Percentiles rank a stretch among this genome's conserved stretches.
Conservation (phyloP, 2,113 vertebrate species). For the Crotophaga sulcirostris region DNA sequence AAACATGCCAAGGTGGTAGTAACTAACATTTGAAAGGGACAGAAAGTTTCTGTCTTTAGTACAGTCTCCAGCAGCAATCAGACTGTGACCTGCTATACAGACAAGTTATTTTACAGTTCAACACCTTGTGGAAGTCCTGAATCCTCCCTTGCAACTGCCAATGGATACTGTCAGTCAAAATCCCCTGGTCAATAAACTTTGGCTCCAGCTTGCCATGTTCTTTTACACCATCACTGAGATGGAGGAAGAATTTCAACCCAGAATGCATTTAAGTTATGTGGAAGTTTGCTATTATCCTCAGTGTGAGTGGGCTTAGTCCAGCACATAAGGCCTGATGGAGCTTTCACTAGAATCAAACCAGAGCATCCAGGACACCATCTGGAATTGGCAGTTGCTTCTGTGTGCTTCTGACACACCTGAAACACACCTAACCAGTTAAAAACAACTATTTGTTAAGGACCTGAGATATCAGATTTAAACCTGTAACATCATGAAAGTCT, state of each 20-base stretch:
- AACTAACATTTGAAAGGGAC: not conserved
- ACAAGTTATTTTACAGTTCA: not conserved
- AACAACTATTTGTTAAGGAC: not conserved
- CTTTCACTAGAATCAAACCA: not conserved
- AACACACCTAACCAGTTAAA: not conserved
- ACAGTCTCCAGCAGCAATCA: not conserved
- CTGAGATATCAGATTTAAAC: not conserved
- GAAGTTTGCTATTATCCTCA: not conserved
- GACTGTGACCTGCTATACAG: not conserved
- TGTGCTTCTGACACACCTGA: not conserved
- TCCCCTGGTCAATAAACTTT: not conserved
- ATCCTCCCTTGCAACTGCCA: not conserved
- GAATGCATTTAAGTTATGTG: not conserved
- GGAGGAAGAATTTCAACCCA: not conserved
- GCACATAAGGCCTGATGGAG: fast-evolving
- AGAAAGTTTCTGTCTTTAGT: not conserved
- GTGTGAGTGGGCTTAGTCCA: not conserved
- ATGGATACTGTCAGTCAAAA: not conserved
- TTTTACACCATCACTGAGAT: not conserved
- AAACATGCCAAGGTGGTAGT: not conserved
- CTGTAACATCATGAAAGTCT: not conserved
- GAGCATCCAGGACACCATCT: not conserved
- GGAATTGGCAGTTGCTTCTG: not conserved
- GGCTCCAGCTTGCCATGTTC: not conserved
- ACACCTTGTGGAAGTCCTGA: not conserved